phyloP scores from a whole-genome alignment of 2,113 vertebrate genomes.

The Illadopsis cleaveri region DNA sequence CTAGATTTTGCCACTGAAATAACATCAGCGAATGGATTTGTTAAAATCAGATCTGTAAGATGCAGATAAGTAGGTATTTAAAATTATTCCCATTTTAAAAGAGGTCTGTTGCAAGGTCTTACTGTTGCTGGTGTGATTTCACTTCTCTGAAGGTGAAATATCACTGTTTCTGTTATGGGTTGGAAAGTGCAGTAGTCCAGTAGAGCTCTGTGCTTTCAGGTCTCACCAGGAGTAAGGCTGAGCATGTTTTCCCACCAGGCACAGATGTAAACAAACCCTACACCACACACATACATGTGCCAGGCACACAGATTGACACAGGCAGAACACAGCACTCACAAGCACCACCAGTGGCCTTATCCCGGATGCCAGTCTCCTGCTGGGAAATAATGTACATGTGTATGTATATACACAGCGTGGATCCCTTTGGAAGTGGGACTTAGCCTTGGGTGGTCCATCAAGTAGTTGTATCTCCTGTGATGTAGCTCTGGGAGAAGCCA shows the following conservation, averaged over 20 bases:
- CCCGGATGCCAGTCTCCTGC: not conserved
- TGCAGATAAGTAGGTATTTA: not conserved
- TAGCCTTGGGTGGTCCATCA: not conserved
- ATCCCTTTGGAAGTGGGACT: not conserved
- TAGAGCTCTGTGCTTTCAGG: not conserved
- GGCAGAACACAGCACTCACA: not conserved
- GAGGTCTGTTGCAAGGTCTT: not conserved
- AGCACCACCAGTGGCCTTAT: not conserved
- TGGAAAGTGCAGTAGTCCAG: not conserved
- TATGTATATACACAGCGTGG: fast-evolving
- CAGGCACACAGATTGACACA: not conserved
- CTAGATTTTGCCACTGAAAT: not conserved
- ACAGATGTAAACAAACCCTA: not conserved
- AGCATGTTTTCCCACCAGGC: not conserved
- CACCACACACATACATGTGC: not conserved
- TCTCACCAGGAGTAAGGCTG: not conserved
- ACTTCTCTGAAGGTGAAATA: not conserved
- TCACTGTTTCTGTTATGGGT: not conserved
- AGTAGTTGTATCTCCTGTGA: not conserved
- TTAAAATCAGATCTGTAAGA: not conserved
- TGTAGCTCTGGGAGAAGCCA: not conserved
- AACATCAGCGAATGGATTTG: not conserved
- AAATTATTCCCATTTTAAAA: not conserved
- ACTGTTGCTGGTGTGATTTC: not conserved
- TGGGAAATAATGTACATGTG: not conserved